Percentiles rank a stretch among this genome's conserved stretches.
Conservation (phyloP, 2,113 vertebrate genomes). For the Ornithorhynchus anatinus region DNA sequence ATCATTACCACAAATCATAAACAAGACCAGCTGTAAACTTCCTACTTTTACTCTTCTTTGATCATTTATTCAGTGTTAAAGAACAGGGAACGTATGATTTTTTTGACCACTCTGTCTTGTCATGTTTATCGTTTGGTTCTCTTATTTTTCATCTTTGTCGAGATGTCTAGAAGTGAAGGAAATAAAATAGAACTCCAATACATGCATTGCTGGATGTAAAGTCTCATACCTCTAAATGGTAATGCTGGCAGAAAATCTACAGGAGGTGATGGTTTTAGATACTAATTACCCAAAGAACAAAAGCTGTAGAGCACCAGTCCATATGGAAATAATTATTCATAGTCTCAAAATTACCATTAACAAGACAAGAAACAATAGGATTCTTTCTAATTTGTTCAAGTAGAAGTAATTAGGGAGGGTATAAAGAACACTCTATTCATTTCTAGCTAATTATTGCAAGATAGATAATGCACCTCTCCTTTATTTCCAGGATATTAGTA, state of each 20-base stretch:
- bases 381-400: slow-evolving; percentile 45
- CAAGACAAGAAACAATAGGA: slow-evolving; percentile 27
- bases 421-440: slow-evolving; percentile 33
- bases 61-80: too few species aligned
- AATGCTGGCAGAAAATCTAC: slow-evolving; percentile 12
- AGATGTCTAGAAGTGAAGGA: neutral
- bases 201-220: neutral
- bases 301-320: slow-evolving; percentile 20
- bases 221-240: neutral
- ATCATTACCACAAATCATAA: too few species aligned
- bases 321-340: slow-evolving; percentile 28
- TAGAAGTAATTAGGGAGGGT: slow-evolving; percentile 43
- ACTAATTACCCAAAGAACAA: slow-evolving; percentile 10
- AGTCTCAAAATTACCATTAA: slow-evolving; percentile 40
- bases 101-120: too few species aligned
- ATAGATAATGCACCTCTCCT: slow-evolving; percentile 23
- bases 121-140: too few species aligned
- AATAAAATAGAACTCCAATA: neutral
- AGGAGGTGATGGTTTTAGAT: neutral
- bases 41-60: too few species aligned
- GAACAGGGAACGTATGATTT: too few species aligned
- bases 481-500: neutral
- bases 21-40: too few species aligned
- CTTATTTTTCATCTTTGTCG: too few species aligned
- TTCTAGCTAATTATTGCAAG: slow-evolving; percentile 44